Evolutionary conservation across 2,888 invertebrate species (phyloP), one percentile per base, ranked within the genome.

Genomic region (Zeuzera pyrina): DNA sequence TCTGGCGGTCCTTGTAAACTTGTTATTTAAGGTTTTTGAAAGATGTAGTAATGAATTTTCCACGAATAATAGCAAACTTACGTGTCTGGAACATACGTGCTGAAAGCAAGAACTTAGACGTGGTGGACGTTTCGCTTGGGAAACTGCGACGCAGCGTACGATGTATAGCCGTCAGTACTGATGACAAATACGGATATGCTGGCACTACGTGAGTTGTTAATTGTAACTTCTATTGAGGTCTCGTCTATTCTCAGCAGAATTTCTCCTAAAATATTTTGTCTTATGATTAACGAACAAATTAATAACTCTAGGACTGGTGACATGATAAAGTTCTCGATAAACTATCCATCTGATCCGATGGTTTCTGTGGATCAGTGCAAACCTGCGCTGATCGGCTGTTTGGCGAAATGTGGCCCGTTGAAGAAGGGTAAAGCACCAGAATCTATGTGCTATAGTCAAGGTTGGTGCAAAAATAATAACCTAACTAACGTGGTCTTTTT

Each of bases 191-290:
- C 38, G 90, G 92, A 28, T 94, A 90, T 62, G 92, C 95, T 44
- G 97, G 97, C 3, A 97, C 96, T 8, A 92, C 94, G 54, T 96
- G 91, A 16, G 96, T 57, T 24, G 10, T 21, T n/a, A n/a, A n/a
- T n/a, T n/a, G n/a, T n/a, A n/a, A n/a, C n/a, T n/a, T n/a, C n/a
- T n/a, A n/a, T n/a, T n/a, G n/a, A n/a, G n/a, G n/a, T n/a, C n/a
- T n/a, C n/a, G n/a, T n/a, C n/a, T n/a, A n/a, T n/a, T n/a, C n/a
- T n/a, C n/a, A n/a, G n/a, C n/a, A n/a, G n/a, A n/a, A n/a, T n/a
- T n/a, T n/a, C n/a, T n/a, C n/a, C n/a, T n/a, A n/a, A n/a, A n/a
- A n/a, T n/a, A n/a, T n/a, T n/a, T n/a, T n/a, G n/a, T n/a, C n/a
- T n/a, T n/a, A n/a, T n/a, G n/a, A n/a, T n/a, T n/a, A n/a, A n/a